Base-by-base conservation (phyloP, 2,113 vertebrate genomes). In the Callionymus lyra region DNA sequence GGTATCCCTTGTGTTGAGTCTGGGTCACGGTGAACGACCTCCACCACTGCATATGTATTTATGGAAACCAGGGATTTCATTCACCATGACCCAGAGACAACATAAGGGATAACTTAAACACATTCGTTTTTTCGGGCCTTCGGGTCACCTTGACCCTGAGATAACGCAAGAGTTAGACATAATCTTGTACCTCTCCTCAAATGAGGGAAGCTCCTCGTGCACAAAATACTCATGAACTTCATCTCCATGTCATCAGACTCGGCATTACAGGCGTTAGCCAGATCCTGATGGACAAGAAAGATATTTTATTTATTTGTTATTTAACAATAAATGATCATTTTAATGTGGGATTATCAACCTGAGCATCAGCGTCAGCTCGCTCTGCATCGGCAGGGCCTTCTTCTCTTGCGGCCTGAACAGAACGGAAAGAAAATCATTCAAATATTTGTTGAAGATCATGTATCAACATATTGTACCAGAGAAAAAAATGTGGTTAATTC, bases 161-260 rank as follows among this genome's bases (percentile, higher is more conserved):
- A n/a, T n/a, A n/a, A n/a, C n/a, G n/a, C n/a, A n/a, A n/a, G n/a
- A n/a, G n/a, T n/a, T n/a, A n/a, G n/a, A n/a, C 21, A 8, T 27
- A 27, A 27, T 8, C 21, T 10, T 56, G 79, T 77, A 98, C 95
- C 94, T 90, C 69, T 92, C 60, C 88, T 80, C 12, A 98, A 92
- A 66, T 97, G 93, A 0, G 88, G 79, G 56, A 91, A 94, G 78
- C 93, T 98, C 41, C 91, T 87, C 2, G 91, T 94, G 59, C 95
- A 98, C 65, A 98, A 82, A 61, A 98, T 80, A 38, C 80, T 93
- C 91, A 94, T 89, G 72, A 98, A 97, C 14, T 88, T 90, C 0
- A 91, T 91, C 64, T 91, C 89, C 79, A 91, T 77, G 42, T 93
- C 93, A 14, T 85, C 86, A 0, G 88, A 89, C 2, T 95, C 91